These are phyloP conservation scores for Neodiprion pinetum DNA, from an alignment of 1,140 invertebrate genomes.

Conservation along the genomic window DNA sequence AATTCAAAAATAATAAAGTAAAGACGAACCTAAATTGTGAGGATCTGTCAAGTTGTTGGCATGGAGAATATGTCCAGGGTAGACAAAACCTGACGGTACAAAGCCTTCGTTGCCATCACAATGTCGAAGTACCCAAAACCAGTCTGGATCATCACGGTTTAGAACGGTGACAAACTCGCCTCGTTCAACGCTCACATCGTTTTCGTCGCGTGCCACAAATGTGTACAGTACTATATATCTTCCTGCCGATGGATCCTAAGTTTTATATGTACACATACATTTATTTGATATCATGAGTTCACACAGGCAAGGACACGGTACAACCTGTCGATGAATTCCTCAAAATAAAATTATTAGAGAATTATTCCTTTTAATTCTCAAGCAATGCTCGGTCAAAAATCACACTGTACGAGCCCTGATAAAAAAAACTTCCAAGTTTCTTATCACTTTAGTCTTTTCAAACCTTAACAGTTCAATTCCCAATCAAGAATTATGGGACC, in stretches of 20 bases:
- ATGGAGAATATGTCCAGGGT: conserved; percentile 70
- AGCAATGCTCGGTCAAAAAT: too few species aligned
- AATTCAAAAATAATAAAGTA: conserved; percentile 10
- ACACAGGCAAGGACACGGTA: background rate
- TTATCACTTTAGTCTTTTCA: too few species aligned
- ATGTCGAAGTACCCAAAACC: conserved; percentile 91
- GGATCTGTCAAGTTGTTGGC: conserved; percentile 54
- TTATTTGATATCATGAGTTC: background rate
- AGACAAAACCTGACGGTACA: conserved; percentile 94
- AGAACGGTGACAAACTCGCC: conserved; percentile 94
- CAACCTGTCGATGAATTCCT: too few species aligned
- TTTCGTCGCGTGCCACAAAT: conserved; percentile 91
- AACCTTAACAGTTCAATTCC: background rate
- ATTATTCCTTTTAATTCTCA: too few species aligned
- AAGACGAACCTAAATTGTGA: conserved; percentile 47
- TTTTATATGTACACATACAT: conserved; percentile 23
- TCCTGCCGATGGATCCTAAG: conserved; percentile 78
- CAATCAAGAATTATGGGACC: background rate
- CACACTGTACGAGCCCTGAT: too few species aligned
- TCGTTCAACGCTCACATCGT: conserved; percentile 91
- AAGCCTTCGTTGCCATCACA: conserved; percentile 95
- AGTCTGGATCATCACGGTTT: conserved; percentile 92
- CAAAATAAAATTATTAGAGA: too few species aligned
- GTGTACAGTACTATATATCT: conserved; percentile 92
- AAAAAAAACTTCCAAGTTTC: too few species aligned